Evolutionary conservation across 2,888 invertebrate species (phyloP), one percentile per base, ranked within the genome.

Genomic region (Heterodera filipjevi): DNA sequence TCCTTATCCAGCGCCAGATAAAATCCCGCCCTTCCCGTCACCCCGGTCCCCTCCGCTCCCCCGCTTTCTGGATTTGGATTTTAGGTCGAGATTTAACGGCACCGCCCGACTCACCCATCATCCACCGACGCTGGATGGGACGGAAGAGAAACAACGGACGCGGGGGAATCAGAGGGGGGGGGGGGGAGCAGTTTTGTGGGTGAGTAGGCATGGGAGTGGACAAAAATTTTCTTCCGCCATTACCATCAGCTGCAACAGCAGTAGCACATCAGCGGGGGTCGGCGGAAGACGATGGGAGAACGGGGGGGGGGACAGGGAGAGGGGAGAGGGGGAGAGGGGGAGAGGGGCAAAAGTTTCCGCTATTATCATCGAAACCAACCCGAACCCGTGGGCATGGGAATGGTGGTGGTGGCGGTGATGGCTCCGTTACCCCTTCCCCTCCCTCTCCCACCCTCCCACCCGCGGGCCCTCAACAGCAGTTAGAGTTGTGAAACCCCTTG

Each of bases 281-380:
- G n/a, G n/a, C n/a, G n/a, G n/a, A n/a, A n/a, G n/a, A n/a, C n/a
- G n/a, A n/a, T n/a, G n/a, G n/a, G n/a, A n/a, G n/a, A n/a, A n/a
- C n/a, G n/a, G n/a, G n/a, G n/a, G n/a, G n/a, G n/a, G n/a, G 12
- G 44, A 10, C 44, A 44, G 44, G 44, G 44, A 12, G 44, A 49
- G 49, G 49, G 12, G n/a, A 14, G 59, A 2, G 27, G 59, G 59
- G 8, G 59, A 6, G 27, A 10, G 27, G 8, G n/a, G 27, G 59
- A 12, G 10, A 27, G 27, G 27, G 59, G 19, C 53, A 53, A 53
- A 53, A 59, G 59, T 59, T 59, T 59, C 59, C 59, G 59, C 59
- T 59, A 27, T 27, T n/a, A 59, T 59, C 59, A 59, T n/a, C 59
- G 49, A 59, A 59, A 59, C 59, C 59, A 27, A 59, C 59, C 59